phyloP scores from a whole-genome alignment of 2,113 vertebrate species.

The Paradisaea rubra region DNA sequence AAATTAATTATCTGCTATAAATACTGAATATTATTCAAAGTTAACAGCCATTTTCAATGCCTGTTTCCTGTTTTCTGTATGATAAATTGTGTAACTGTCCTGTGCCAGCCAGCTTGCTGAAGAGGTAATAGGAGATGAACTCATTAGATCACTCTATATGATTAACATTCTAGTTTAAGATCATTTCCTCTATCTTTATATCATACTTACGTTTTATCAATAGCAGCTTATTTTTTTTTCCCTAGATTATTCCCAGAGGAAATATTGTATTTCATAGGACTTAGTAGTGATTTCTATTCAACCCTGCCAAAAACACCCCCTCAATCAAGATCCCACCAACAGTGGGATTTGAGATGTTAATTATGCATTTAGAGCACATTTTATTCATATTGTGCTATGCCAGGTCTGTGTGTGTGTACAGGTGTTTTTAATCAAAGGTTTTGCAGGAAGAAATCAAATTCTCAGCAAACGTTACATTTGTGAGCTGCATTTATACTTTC shows the following conservation, averaged over 20 bases:
- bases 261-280: background rate
- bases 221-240: background rate
- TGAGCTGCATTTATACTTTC: background rate
- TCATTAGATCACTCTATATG: background rate
- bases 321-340: background rate
- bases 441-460: background rate
- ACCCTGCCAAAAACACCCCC: background rate
- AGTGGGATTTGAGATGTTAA: background rate
- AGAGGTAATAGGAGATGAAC: background rate
- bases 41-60: background rate
- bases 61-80: background rate
- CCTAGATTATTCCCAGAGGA: background rate
- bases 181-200: background rate
- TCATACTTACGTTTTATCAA: background rate
- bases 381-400: background rate
- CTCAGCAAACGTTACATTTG: background rate
- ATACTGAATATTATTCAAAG: background rate
- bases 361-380: background rate
- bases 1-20: background rate
- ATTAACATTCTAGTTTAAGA: background rate
- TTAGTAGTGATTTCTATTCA: background rate
- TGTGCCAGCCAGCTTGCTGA: background rate
- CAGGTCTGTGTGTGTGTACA: background rate
- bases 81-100: background rate
- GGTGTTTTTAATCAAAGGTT: background rate